Conservation (phyloP, 2,888 invertebrate species). For the Drepanosiphum platanoidis region DNA sequence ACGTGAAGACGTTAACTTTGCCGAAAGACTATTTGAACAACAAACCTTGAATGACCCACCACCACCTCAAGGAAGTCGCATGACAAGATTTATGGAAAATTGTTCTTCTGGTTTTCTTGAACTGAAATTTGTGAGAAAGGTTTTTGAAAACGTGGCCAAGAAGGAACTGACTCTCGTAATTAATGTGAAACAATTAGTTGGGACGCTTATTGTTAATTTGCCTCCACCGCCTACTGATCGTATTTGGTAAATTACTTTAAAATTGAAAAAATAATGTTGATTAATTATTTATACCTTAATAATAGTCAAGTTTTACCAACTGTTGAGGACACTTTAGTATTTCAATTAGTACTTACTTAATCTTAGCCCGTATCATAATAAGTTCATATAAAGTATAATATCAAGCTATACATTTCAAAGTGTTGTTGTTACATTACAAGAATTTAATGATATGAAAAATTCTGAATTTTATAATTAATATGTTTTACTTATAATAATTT, state of each 20-base stretch:
- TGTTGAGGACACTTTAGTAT: too few relatives aligned
- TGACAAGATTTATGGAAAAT: conserved; percentile 69
- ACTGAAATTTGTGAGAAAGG: conserved; percentile 84
- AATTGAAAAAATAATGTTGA: too few relatives aligned
- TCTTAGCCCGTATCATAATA: too few relatives aligned
- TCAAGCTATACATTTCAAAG: too few relatives aligned
- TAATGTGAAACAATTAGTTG: conserved; percentile 82
- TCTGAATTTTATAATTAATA: too few relatives aligned
- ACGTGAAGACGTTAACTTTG: conserved; percentile 55
- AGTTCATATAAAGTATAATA: too few relatives aligned
- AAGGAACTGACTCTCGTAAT: conserved; percentile 86
- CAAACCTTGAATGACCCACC: conserved; percentile 68
- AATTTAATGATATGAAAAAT: too few relatives aligned
- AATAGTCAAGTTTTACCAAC: conserved; percentile 15
- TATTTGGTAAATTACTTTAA: conserved; percentile 74
- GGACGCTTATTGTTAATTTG: conserved; percentile 83
- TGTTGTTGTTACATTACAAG: too few relatives aligned
- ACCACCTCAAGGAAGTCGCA: conserved; percentile 64
- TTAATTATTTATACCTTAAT: background rate
- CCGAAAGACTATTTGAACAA: conserved; percentile 65
- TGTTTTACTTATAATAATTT: too few relatives aligned
- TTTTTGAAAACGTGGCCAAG: conserved; percentile 90
- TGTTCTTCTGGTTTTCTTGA: conserved; percentile 71
- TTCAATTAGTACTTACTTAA: too few relatives aligned
- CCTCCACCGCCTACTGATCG: conserved; percentile 91